Evolutionary conservation across 2,113 vertebrate species (phyloP).

Genomic region (Datnioides undecimradiatus): DNA sequence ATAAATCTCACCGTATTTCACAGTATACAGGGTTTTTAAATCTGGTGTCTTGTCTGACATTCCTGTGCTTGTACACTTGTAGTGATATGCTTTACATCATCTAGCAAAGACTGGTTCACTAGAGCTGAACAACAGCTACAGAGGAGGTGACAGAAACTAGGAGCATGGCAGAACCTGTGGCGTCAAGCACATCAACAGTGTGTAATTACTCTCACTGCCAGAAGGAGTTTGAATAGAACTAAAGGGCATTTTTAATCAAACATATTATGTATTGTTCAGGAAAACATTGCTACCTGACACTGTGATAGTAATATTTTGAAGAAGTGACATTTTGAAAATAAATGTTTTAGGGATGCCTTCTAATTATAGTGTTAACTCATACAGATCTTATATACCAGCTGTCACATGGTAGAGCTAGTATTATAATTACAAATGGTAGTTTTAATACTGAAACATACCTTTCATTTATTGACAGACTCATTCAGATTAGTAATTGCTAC

Average conservation of each 20-base stretch:
- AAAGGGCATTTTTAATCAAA: not conserved
- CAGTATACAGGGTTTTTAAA: too few relatives aligned
- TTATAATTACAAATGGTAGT: not conserved
- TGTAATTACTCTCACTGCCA: too few relatives aligned
- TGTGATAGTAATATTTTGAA: not conserved
- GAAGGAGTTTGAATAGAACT: too few relatives aligned
- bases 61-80: too few relatives aligned
- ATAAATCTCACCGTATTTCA: too few relatives aligned
- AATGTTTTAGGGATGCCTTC: not conserved
- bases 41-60: too few relatives aligned
- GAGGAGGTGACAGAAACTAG: too few relatives aligned
- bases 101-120: too few relatives aligned
- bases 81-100: too few relatives aligned
- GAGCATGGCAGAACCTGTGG: too few relatives aligned
- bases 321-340: not conserved
- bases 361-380: not conserved
- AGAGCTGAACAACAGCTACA: too few relatives aligned
- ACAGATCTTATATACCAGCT: not conserved
- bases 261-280: not conserved
- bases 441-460: not conserved
- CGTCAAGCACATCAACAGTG: too few relatives aligned
- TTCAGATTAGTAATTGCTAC: not conserved
- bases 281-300: not conserved
- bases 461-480: not conserved
- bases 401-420: not conserved